Conservation (phyloP, 2,888 invertebrate genomes). For the Buathra laborator region DNA sequence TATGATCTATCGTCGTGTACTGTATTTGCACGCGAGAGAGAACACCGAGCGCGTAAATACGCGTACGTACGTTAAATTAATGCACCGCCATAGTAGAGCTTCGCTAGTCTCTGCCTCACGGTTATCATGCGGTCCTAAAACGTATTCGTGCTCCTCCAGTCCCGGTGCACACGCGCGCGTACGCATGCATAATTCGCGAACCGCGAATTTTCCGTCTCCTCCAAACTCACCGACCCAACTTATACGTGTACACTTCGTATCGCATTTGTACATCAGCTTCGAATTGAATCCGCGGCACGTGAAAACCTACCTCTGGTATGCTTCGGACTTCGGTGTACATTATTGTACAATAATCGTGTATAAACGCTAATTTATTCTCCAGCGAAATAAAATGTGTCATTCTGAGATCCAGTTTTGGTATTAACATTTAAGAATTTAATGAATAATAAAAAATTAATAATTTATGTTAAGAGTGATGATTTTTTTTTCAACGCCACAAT, state of each 20-base stretch:
- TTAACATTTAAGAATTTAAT: no score
- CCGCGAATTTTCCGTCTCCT: conserved; percentile 11
- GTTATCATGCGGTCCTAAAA: conserved; percentile 55
- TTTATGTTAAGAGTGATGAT: no score
- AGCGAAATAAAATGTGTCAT: neutral
- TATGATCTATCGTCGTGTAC: neutral
- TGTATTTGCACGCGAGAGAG: conserved; percentile 29
- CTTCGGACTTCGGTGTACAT: conserved; percentile 7
- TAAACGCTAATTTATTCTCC: neutral
- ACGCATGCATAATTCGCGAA: conserved; percentile 63
- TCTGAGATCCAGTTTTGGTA: neutral
- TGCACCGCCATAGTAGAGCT: conserved; percentile 35
- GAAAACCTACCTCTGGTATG: conserved; percentile 63
- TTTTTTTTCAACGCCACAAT: no score
- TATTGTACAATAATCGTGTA: conserved; percentile 1
- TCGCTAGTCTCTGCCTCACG: conserved; percentile 16
- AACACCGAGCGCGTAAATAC: conserved; percentile 59
- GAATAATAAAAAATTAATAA: no score
- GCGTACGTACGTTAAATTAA: conserved; percentile 63
- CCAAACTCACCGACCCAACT: conserved; percentile 26
- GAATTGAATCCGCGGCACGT: conserved; percentile 71
- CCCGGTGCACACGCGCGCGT: conserved; percentile 32
- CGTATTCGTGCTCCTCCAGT: conserved; percentile 46
- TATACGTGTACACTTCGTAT: conserved; percentile 6
- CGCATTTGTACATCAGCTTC: conserved; percentile 20